Base-by-base conservation (phyloP, 2,113 vertebrate species). In the Fulica atra region DNA sequence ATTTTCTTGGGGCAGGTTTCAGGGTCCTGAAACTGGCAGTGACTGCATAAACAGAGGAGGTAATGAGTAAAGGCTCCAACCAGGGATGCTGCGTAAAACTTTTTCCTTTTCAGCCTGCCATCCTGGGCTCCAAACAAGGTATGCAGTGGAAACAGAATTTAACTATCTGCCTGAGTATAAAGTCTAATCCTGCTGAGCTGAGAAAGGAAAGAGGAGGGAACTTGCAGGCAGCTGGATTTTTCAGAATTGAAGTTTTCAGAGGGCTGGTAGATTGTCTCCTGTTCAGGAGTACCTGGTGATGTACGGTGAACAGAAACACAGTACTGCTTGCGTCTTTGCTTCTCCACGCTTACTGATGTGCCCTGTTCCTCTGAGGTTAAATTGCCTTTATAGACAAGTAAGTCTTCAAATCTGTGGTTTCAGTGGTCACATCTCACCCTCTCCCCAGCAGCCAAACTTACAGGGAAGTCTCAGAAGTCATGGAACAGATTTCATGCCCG, bases 1-100 rank as follows among this genome's bases (percentile, higher is more conserved):
- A 36, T 77, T 95, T 96, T 77, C 88, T 54, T 89, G 81, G 60
- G 81, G 88, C 83, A 94, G 73, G 80, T 93, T 97, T 96, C 91
- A 97, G 92, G 92, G 97, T 96, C 94, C 54, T 1, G 0, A 95
- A 95, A 73, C 63, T 95, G 94, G 89, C 92, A 94, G 46, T 53
- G 53, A 80, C 64, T 95, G 70, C 82, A 93, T 74, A 92, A 96
- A 96, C 65, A 95, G 42, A 96, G 79, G 53, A 91, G 92, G 53
- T 63, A 95, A 93, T 53, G 56, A 94, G 40, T 53, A 85, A 94
- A 92, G 48, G 72, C 70, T 93, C 76, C 76, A 89, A 66, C 12
- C 54, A 78, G 59, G 40, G 80, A 91, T 71, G 68, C 66, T 60
- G 36, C 20, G 29, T 53, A 68, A 70, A 28, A 1, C 60, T 89